These are phyloP conservation scores for Crypturellus tataupa DNA, from an alignment of 2,797 vertebrate species.

Conservation along the genomic window DNA sequence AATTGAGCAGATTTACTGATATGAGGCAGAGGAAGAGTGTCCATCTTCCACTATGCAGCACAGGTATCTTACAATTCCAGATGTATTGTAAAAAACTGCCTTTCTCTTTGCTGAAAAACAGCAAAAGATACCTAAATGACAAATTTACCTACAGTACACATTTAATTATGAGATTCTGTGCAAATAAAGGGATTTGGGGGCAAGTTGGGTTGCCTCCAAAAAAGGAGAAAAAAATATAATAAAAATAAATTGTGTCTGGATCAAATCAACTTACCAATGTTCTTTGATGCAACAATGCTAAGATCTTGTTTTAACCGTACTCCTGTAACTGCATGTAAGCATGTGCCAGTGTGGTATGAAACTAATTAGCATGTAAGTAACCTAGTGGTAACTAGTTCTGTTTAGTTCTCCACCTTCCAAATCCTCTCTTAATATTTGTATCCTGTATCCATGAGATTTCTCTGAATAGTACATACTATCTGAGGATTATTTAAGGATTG, in stretches of 20 bases:
- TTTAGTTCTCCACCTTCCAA: not conserved
- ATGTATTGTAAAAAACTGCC: not conserved
- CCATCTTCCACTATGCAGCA: not conserved
- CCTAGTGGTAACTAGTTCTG: not conserved
- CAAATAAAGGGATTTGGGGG: not conserved
- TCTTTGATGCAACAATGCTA: not conserved
- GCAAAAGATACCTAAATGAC: not conserved
- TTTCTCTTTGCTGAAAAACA: not conserved
- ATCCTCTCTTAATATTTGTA: not conserved
- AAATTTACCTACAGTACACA: not conserved
- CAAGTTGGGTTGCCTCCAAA: not conserved
- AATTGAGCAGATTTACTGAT: slow-evolving; percentile 40
- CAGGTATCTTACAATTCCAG: not conserved
- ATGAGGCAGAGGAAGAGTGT: not conserved
- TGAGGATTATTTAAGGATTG: not conserved
- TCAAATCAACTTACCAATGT: not conserved
- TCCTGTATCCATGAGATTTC: not conserved
- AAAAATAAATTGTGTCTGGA: not conserved
- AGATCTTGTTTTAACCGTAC: not conserved
- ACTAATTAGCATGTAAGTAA: not conserved
- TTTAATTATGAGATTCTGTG: not conserved
- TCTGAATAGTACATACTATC: not conserved
- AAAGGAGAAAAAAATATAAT: not conserved
- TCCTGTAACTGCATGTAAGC: not conserved
- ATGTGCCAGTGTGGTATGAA: not conserved